Conservation (phyloP, 2,113 vertebrate genomes). For the Pitta sordida region DNA sequence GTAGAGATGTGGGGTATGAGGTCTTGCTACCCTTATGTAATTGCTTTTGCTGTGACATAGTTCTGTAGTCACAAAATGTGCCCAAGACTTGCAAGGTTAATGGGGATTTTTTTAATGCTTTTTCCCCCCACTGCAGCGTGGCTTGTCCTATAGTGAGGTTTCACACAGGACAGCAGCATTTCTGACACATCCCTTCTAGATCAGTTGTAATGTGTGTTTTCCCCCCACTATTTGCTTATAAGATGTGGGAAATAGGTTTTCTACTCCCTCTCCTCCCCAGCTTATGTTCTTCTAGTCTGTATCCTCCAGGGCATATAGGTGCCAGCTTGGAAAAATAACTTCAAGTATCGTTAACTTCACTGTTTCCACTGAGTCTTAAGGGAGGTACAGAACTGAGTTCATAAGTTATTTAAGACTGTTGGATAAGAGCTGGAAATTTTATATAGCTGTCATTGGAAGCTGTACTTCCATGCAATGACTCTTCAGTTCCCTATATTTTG, state of each 20-base stretch:
- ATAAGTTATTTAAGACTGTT: not conserved
- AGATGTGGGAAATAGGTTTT: not conserved
- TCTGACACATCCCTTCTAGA: not conserved
- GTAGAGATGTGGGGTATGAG: not conserved
- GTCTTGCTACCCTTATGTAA: slow-evolving; percentile 1
- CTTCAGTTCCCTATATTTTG: not conserved
- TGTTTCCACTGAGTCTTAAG: not conserved
- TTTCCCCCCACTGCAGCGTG: not conserved
- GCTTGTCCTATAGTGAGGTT: not conserved
- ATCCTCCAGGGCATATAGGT: not conserved
- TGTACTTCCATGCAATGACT: not conserved
- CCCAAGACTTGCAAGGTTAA: not conserved
- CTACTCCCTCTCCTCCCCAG: not conserved
- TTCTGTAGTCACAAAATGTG: not conserved
- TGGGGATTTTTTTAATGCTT: not conserved
- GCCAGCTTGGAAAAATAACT: not conserved
- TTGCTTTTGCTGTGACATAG: not conserved
- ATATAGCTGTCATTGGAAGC: not conserved
- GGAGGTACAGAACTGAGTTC: not conserved
- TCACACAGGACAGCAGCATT: not conserved
- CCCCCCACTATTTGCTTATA: not conserved
- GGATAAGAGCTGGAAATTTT: not conserved
- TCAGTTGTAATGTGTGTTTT: not conserved
- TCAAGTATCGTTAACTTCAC: not conserved
- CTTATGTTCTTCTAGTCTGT: not conserved